Base-by-base conservation (phyloP, 2,113 vertebrate species). In the Anser cygnoides region DNA sequence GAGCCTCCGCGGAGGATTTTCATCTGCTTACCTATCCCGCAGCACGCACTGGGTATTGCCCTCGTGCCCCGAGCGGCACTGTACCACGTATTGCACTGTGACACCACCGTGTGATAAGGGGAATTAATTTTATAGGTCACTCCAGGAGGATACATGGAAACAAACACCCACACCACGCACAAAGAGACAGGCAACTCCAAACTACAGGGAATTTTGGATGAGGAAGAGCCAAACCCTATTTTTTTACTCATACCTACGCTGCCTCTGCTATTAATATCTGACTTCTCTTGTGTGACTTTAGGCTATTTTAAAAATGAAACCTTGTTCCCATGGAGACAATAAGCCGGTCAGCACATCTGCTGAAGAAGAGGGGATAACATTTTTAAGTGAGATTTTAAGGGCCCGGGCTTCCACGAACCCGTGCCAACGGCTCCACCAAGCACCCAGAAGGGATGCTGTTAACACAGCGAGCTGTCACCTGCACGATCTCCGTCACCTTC, bases 281-380 rank as follows among this genome's bases (percentile, higher is more conserved):
- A 84, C 92, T 97, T 89, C 90, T 90, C 92, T 93, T 86, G 85
- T 94, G 97, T 95, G 95, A 95, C 97, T 98, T 96, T 54, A 41
- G 97, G 97, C 96, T 97, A 94, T 96, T 96, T 92, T 87, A 83
- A 96, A 97, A 71, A 77, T 31, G 83, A 87, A 93, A 94, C 94
- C 97, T 93, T 57, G 98, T 98, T 97, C 71, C 98, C 97, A 98
- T 98, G 97, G 98, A 93, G 95, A 98, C 97, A 3, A 6, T 93
- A 94, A 97, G 95, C 92, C 50, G 91, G 98, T 62, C 98, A 98
- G 97, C 96, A 79, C 98, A 97, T 97, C 97, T 96, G 97, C 97
- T 50, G 88, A 79, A 41, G 88, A 93, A 29, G 3, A 66, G 96
- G 94, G 92, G 96, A 62, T 71, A 78, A 29, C 72, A 83, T 88